Percentiles rank a stretch among this genome's conserved stretches.
Evolutionary conservation across 2,888 invertebrate genomes (phyloP).

Genomic region (Sarcophaga rosellei): DNA sequence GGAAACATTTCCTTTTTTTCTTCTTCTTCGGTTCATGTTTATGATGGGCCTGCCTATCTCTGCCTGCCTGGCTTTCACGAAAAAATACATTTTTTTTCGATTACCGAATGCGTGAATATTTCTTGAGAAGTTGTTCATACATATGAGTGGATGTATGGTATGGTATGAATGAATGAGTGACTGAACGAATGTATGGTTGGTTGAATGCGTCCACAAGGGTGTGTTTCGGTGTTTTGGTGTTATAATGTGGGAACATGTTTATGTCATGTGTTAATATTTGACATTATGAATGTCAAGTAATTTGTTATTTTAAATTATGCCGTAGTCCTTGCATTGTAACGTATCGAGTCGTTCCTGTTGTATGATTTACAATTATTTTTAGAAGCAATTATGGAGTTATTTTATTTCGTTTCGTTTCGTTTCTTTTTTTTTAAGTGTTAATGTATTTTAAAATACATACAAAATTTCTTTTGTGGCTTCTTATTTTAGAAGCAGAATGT

Average conservation of each 20-base stretch:
- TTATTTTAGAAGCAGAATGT: too few relatives aligned
- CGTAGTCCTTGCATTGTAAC: neutral
- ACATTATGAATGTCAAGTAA: constrained; percentile 69
- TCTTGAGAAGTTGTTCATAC: constrained; percentile 9
- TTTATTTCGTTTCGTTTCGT: neutral
- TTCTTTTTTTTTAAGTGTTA: neutral
- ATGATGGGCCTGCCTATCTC: neutral
- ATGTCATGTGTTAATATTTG: constrained; percentile 65
- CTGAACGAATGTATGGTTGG: neutral
- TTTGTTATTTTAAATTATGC: constrained; percentile 68
- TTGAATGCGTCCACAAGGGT: neutral
- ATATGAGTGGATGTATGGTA: neutral
- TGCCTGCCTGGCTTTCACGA: neutral
- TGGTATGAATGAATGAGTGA: neutral
- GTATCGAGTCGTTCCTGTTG: neutral
- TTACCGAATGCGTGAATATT: constrained; percentile 2
- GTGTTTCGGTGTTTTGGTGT: neutral
- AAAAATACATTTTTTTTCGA: constrained; percentile 5
- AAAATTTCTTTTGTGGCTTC: neutral
- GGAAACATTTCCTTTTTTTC: constrained; percentile 52
- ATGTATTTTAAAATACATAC: neutral
- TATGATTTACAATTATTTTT: constrained; percentile 34
- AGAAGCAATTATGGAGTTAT: constrained; percentile 37
- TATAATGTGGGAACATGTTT: constrained; percentile 47
- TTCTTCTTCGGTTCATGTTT: constrained; percentile 24